A percentile compares a stretch with the other conserved stretches of the same genome.
Conservation (phyloP, 2,797 vertebrate species). For the Sebastes goodei region DNA sequence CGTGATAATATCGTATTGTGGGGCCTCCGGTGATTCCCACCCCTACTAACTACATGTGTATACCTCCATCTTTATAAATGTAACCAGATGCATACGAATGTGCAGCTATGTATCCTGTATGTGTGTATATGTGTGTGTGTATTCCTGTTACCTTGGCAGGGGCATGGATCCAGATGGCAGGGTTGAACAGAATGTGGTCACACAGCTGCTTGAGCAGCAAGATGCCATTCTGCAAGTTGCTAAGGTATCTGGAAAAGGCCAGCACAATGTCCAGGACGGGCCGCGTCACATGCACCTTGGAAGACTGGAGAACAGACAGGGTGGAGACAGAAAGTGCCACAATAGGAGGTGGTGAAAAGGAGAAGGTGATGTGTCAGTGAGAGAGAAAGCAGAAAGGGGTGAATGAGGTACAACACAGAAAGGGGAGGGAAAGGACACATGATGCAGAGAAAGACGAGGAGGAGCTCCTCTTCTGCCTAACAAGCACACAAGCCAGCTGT, state of each 20-base stretch:
- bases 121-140: not conserved
- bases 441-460: slow-evolving; percentile 41
- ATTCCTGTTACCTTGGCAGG: slow-evolving; percentile 89
- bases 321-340: slow-evolving; percentile 3
- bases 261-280: slow-evolving; percentile 93
- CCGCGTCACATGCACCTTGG: slow-evolving; percentile 93
- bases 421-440: slow-evolving; percentile 20
- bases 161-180: slow-evolving; percentile 97
- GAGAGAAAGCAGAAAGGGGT: slow-evolving; percentile 11
- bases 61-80: not conserved
- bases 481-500: slow-evolving; percentile 60
- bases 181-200: slow-evolving; percentile 97
- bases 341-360: not conserved
- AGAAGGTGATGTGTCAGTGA: not conserved
- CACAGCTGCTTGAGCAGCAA: slow-evolving; percentile 96
- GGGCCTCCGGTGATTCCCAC: too few species aligned
- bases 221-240: slow-evolving; percentile 93
- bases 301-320: slow-evolving; percentile 84
- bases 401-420: not conserved
- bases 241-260: slow-evolving; percentile 95
- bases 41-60: not conserved
- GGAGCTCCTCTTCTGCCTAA: slow-evolving; percentile 53
- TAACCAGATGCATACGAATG: not conserved
- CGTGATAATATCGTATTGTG: too few species aligned
- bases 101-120: not conserved